A percentile compares a stretch with the other conserved stretches of the same genome.
These are phyloP conservation scores for Pocillopora meandrina DNA, from an alignment of 92 coral and sea anemone genomes.

Conservation along the genomic window DNA sequence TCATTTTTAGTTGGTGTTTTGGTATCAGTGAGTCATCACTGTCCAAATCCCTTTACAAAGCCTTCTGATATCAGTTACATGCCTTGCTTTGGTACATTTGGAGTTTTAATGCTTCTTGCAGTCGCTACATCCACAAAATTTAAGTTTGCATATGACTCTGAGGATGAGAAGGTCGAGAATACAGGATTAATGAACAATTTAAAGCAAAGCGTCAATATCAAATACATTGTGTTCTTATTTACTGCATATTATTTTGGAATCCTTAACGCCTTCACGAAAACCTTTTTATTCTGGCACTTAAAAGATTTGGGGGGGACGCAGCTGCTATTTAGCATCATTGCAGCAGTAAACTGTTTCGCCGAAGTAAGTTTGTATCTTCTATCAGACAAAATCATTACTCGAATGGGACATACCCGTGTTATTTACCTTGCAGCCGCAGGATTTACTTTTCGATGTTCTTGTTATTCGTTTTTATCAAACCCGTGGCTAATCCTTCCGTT, in stretches of 20 bases:
- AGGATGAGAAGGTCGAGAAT: neutral
- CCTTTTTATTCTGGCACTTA: slow-evolving; percentile 76
- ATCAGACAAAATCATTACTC: slow-evolving; percentile 59
- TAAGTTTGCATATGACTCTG: slow-evolving; percentile 18
- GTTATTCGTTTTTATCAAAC: slow-evolving; percentile 50
- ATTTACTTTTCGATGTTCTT: slow-evolving; percentile 57
- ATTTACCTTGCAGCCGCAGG: slow-evolving; percentile 59
- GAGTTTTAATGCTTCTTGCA: slow-evolving; percentile 48
- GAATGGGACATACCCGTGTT: slow-evolving; percentile 63
- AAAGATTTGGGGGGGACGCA: slow-evolving; percentile 80
- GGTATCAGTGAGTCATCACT: slow-evolving; percentile 58
- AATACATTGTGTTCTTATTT: slow-evolving; percentile 59
- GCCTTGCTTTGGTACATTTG: slow-evolving; percentile 60
- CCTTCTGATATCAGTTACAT: slow-evolving; percentile 50
- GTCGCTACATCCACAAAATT: slow-evolving; percentile 44
- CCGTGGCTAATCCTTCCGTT: slow-evolving; percentile 78
- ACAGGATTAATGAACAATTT: slow-evolving; percentile 32
- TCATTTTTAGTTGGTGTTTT: slow-evolving; percentile 76
- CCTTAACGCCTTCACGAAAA: slow-evolving; percentile 69
- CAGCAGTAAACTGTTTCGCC: slow-evolving; percentile 72
- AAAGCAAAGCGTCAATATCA: slow-evolving; percentile 37
- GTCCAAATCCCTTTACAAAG: slow-evolving; percentile 43
- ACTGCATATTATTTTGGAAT: slow-evolving; percentile 73
- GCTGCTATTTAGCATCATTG: slow-evolving; percentile 66
- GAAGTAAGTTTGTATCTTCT: slow-evolving; percentile 69